Evolutionary conservation across 2,888 invertebrate species (phyloP).

Genomic region (Oscheius myriophilus): DNA sequence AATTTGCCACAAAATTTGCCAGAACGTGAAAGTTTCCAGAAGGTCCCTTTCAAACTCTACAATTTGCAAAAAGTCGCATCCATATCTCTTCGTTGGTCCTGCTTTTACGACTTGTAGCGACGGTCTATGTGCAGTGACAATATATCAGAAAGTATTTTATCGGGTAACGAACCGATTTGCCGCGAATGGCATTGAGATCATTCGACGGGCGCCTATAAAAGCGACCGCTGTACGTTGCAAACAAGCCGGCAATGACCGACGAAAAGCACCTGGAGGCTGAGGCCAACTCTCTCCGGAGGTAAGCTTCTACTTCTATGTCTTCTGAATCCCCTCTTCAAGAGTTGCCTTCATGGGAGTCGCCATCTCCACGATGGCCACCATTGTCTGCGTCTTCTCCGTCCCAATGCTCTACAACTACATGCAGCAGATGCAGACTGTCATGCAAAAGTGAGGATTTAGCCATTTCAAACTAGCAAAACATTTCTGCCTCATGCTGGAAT

Average conservation of each 20-base stretch:
- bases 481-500: slow-evolving; percentile 61
- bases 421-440: slow-evolving; percentile 65
- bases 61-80: too few species aligned
- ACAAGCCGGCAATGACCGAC: slow-evolving; percentile 17
- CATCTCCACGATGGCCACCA: slow-evolving; percentile 58
- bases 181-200: too few species aligned
- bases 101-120: too few species aligned
- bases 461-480: background rate
- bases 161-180: too few species aligned
- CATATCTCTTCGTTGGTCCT: too few species aligned
- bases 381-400: slow-evolving; percentile 60
- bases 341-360: slow-evolving; percentile 63
- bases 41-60: too few species aligned
- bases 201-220: background rate
- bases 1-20: too few species aligned
- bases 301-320: background rate
- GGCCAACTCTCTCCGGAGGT: slow-evolving; percentile 25
- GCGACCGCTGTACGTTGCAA: background rate
- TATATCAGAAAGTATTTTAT: too few species aligned
- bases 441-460: slow-evolving; percentile 42
- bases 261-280: slow-evolving; percentile 24
- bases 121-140: too few species aligned
- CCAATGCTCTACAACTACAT: slow-evolving; percentile 68
- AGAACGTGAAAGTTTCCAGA: too few species aligned
- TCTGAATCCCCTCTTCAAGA: background rate